Base-by-base conservation (phyloP, 1,140 invertebrate genomes). In the Helicoverpa zea region DNA sequence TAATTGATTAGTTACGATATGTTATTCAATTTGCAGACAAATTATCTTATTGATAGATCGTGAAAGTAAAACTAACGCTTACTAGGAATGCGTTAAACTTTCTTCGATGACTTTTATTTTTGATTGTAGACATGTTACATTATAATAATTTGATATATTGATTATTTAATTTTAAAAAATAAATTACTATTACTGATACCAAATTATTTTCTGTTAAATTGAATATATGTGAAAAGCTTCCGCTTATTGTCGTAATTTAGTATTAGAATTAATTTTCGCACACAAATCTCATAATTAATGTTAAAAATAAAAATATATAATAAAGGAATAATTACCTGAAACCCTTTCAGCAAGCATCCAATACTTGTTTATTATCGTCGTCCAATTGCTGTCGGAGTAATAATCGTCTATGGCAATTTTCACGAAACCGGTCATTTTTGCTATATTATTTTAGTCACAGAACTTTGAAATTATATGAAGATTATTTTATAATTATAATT, bases 381-480 rank as follows among this genome's bases (percentile, higher is more conserved):
- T 95, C 95, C 95, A 95, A 84, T 95, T 95, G 78, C 87, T 95
- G 80, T 95, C 94, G 9, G 94, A 95, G 81, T 95, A 95, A 80
- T 94, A 94, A 82, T 95, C 95, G 85, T 95, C 94, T 51, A 95
- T 95, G 12, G 95, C 95, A 70, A 95, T 94, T 90, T 95, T 95
- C 89, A 95, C 95, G 84, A 95, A 95, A 77, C 95, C 95, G 80
- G 95, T 92, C 95, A 95, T 95, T 90, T 94, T 95, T 81, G 78
- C 47, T 82, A 13, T 29, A 56, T 87, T 74, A 52, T 79, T 56
- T 49, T 16, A 70, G 29, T 83, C 85, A 82, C 86, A 85, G 79
- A 87, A 91, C 89, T 82, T 47, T 66, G 43, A 35, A 35, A 63
- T 76, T 66, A 87, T 51, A 47, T 51, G 56, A 56, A 35, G 30